phyloP scores from a whole-genome alignment of 1,140 invertebrate genomes.

The Drosophila pachea region DNA sequence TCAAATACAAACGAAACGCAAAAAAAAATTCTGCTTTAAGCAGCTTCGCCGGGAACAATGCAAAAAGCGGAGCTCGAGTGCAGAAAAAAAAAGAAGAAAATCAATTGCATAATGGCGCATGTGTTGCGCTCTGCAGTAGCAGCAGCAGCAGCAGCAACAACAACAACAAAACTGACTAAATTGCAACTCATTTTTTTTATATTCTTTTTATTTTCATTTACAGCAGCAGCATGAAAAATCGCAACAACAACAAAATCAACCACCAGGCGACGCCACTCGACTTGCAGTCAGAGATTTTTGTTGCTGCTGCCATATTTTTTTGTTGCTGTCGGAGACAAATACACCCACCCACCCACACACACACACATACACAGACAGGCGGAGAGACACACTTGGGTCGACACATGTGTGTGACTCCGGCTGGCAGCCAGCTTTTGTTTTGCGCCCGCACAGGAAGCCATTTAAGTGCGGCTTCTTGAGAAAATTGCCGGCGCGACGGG shows the following conservation, averaged over 20 bases:
- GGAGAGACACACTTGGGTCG: slow-evolving; percentile 5
- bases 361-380: slow-evolving; percentile 11
- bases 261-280: slow-evolving; percentile 55
- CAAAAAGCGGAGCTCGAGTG: slow-evolving; percentile 32
- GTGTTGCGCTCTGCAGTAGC: slow-evolving; percentile 64
- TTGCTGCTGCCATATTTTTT: slow-evolving; percentile 62
- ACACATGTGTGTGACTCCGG: slow-evolving; percentile 44
- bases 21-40: slow-evolving; percentile 22
- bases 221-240: slow-evolving; percentile 49
- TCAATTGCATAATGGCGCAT: slow-evolving; percentile 78
- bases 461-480: slow-evolving; percentile 78
- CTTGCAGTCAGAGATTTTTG: slow-evolving; percentile 58
- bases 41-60: slow-evolving; percentile 53
- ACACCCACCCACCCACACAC: slow-evolving; percentile 31
- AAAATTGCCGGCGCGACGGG: slow-evolving; percentile 64
- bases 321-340: slow-evolving; percentile 53
- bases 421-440: slow-evolving; percentile 63
- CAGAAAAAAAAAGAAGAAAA: slow-evolving; percentile 61
- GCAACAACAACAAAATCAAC: slow-evolving; percentile 46
- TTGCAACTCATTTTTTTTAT: slow-evolving; percentile 67
- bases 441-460: slow-evolving; percentile 76
- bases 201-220: slow-evolving; percentile 34
- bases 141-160: slow-evolving; percentile 33
- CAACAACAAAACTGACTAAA: slow-evolving; percentile 43
- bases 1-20: not conserved